Evolutionary conservation across 2,113 vertebrate species (phyloP).

Genomic region (Probosciger aterrimus): DNA sequence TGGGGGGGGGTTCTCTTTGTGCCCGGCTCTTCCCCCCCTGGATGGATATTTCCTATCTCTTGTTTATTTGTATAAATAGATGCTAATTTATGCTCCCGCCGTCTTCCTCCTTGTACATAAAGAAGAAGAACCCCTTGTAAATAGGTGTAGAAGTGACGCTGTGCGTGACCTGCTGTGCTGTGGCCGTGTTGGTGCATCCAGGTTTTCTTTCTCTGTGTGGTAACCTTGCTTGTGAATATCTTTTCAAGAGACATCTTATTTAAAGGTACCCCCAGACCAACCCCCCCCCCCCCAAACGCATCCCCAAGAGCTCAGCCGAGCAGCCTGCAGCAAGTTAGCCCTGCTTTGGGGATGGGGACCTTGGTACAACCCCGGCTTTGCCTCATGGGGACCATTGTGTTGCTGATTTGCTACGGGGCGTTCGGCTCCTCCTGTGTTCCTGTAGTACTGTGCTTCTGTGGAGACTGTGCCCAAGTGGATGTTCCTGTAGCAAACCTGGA

Average conservation of each 20-base stretch:
- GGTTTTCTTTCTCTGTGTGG: not conserved
- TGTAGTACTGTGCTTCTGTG: constrained; percentile 50
- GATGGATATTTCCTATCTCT: constrained; percentile 14
- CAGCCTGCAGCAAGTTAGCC: not conserved
- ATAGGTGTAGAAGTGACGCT: constrained; percentile 51
- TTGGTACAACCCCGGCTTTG: not conserved
- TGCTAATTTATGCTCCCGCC: constrained; percentile 28
- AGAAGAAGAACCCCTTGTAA: constrained; percentile 43
- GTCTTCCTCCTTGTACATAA: constrained; percentile 64
- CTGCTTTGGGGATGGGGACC: not conserved
- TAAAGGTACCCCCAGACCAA: not conserved
- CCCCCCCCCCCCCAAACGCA: not conserved
- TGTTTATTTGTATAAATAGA: constrained; percentile 64
- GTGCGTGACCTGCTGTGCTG: constrained; percentile 45
- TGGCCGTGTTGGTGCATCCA: constrained; percentile 28
- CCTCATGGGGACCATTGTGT: not conserved
- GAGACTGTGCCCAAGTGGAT: constrained; percentile 52
- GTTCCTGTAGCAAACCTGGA: not conserved
- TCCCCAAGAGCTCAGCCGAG: not conserved
- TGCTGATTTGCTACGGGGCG: not conserved
- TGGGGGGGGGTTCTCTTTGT: not conserved
- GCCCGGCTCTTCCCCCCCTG: not conserved
- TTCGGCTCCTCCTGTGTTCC: not conserved
- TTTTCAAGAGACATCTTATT: not conserved
- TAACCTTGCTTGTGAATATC: constrained; percentile 8